These are phyloP conservation scores for Sesamia nonagrioides DNA, from an alignment of 1,140 invertebrate species.

Conservation along the genomic window DNA sequence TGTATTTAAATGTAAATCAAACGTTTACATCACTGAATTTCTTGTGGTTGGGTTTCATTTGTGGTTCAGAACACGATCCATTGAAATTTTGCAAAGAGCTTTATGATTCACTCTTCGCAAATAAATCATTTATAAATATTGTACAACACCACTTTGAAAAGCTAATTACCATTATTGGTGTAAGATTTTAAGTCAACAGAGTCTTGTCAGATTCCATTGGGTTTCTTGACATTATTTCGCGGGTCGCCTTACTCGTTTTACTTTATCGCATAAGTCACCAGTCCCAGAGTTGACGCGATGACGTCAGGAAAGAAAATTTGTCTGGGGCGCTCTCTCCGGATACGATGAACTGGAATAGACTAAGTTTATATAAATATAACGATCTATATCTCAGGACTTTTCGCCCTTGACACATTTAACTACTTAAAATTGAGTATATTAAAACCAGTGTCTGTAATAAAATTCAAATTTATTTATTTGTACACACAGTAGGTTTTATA, in stretches of 20 bases:
- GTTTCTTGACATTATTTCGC: conserved; percentile 1
- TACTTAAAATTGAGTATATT: too few relatives aligned
- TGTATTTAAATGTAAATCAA: conserved; percentile 14
- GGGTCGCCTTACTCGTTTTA: not conserved
- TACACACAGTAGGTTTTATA: too few relatives aligned
- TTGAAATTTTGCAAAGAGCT: not conserved
- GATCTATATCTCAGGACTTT: too few relatives aligned
- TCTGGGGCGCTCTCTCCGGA: too few relatives aligned
- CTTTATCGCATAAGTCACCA: too few relatives aligned
- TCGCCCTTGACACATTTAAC: too few relatives aligned
- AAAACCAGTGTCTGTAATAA: too few relatives aligned
- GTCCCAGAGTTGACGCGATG: too few relatives aligned
- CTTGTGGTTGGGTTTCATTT: not conserved
- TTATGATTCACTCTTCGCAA: not conserved
- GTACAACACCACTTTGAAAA: not conserved
- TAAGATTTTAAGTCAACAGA: conserved; percentile 15
- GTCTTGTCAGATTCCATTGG: not conserved
- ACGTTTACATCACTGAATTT: conserved; percentile 20
- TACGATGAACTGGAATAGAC: too few relatives aligned
- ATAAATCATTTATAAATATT: not conserved
- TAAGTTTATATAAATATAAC: too few relatives aligned
- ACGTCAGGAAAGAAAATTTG: too few relatives aligned
- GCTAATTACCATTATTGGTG: not conserved
- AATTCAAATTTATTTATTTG: too few relatives aligned
- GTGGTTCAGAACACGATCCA: not conserved